Evolutionary conservation across 2,888 invertebrate genomes (phyloP), one percentile per base, ranked within the genome.

Genomic region (Brachyptera risi): DNA sequence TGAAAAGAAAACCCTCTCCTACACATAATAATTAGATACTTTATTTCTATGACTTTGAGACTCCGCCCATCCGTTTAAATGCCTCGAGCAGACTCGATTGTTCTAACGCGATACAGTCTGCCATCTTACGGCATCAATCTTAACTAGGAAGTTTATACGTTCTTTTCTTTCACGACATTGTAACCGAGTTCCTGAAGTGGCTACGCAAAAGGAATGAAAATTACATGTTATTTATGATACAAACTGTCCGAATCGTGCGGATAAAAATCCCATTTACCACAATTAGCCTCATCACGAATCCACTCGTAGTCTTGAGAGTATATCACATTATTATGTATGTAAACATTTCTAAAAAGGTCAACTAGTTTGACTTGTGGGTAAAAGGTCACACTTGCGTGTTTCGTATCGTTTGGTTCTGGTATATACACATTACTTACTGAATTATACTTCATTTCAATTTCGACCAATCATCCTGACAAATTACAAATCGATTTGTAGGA

Each of bases 301-400:
- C 23, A 21, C 13, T 21, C 13, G 24, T 47, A 47, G 17, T 17
- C 9, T 47, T 24, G 47, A 47, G 21, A 24, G 11, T 24, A 47
- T 24, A 47, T 47, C 23, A 21, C 23, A 47, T 47, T 47, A 24
- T 13, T 17, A 17, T 47, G 24, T 3, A 23, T 17, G 9, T 47
- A 26, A 58, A 60, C 60, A 60, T 38, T 59, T 58, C 51, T 49
- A 38, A 26, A 61, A 61, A 61, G 61, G 61, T 61, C 61, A 61
- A 61, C 58, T 50, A 37, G 59, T 59, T 51, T 58, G 58, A 23
- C 57, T 57, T 31, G 56, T 13, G 47, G 24, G 27, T 21, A 51
- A 50, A 61, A 58, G 61, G 61, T 58, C 61, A 50, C 31, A 49
- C 42, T 50, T 58, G 61, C 51, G 31, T 27, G 57, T 23, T 61